These are phyloP conservation scores for Pterois miles DNA, from an alignment of 2,797 vertebrate genomes.

Conservation along the genomic window DNA sequence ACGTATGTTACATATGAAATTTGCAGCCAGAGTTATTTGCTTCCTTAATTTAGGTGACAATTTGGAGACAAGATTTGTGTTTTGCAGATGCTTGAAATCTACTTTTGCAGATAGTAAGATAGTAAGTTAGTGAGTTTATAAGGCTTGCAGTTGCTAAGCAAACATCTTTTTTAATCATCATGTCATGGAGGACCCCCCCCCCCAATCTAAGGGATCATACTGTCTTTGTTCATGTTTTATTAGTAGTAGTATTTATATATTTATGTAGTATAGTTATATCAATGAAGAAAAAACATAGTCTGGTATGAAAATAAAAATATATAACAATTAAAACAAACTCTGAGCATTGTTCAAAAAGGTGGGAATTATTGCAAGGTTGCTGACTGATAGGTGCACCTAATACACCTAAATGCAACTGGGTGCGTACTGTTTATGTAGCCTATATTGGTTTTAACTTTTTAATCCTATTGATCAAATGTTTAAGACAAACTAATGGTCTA, in stretches of 20 bases:
- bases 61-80: background rate
- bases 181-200: background rate
- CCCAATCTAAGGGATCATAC: background rate
- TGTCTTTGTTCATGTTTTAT: background rate
- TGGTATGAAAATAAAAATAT: background rate
- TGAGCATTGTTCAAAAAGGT: background rate
- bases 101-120: background rate
- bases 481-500: background rate
- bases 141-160: background rate
- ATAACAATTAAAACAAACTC: background rate
- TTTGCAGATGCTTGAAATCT: background rate
- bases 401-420: background rate
- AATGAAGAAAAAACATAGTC: background rate
- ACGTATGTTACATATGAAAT: background rate
- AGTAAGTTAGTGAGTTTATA: background rate
- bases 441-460: background rate
- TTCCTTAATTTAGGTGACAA: background rate
- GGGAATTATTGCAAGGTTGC: background rate
- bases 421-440: background rate
- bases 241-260: too few species aligned
- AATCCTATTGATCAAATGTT: background rate
- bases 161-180: background rate
- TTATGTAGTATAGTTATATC: too few species aligned
- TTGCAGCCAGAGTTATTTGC: background rate
- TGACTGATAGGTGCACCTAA: background rate